phyloP scores from a whole-genome alignment of 2,797 vertebrate genomes.

The Microtus agrestis region DNA sequence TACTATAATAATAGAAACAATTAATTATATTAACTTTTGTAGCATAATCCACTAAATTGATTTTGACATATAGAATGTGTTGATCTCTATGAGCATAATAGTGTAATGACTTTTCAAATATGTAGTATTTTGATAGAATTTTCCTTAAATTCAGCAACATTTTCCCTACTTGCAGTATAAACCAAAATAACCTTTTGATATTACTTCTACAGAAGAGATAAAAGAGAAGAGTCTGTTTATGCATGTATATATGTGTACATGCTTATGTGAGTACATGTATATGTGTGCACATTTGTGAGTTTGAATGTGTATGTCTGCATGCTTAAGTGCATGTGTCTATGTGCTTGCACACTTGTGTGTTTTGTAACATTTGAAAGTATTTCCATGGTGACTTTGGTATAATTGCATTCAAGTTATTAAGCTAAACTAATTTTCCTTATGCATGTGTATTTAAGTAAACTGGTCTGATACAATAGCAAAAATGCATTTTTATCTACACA shows the following conservation, averaged over 20 bases:
- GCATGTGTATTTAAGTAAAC: background rate
- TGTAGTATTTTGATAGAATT: background rate
- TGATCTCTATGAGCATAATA: background rate
- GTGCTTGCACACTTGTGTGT: background rate
- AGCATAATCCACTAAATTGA: background rate
- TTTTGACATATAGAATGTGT: background rate
- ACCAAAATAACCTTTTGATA: background rate
- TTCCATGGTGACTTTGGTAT: background rate
- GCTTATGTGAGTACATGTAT: background rate
- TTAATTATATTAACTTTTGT: background rate
- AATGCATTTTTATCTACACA: background rate
- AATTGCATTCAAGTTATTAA: background rate
- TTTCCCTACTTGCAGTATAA: background rate
- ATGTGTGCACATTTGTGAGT: background rate
- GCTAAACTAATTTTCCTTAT: background rate
- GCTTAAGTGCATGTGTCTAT: background rate
- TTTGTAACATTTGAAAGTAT: background rate
- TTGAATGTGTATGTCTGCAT: background rate
- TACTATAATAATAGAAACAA: background rate
- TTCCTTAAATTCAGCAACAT: conserved; percentile 13
- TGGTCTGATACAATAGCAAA: background rate
- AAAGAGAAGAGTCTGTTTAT: background rate
- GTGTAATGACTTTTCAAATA: background rate
- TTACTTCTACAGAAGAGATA: background rate
- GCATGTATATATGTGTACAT: background rate